Evolutionary conservation across 2,888 invertebrate species (phyloP).

Genomic region (Suillia variegata): DNA sequence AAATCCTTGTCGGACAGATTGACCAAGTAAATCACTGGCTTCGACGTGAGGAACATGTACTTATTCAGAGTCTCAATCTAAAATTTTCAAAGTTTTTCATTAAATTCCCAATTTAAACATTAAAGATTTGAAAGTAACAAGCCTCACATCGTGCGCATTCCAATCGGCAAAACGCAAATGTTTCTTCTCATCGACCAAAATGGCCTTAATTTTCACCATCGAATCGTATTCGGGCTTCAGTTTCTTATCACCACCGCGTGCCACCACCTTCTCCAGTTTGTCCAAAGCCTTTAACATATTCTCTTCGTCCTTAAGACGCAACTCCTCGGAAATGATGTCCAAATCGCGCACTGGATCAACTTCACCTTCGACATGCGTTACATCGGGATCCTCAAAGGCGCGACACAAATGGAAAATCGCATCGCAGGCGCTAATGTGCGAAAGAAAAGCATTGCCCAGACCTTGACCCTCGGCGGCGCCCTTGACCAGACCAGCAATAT

Average conservation of each 20-base stretch:
- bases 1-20: conserved; percentile 98
- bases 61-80: conserved; percentile 97
- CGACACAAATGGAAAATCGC: conserved; percentile 96
- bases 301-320: conserved; percentile 93
- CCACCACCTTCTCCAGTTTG: conserved; percentile 81
- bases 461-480: conserved; percentile 93
- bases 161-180: conserved; percentile 93
- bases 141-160: conserved; percentile 88
- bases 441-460: conserved; percentile 97
- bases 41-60: conserved; percentile 94
- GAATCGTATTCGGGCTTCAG: conserved; percentile 94
- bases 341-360: conserved; percentile 96
- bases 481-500: conserved; percentile 97
- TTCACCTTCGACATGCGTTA: conserved; percentile 98
- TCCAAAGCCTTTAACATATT: conserved; percentile 81
- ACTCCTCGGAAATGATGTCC: conserved; percentile 94
- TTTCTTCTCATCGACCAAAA: conserved; percentile 86
- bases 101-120: conserved; percentile 31
- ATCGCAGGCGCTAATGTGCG: conserved; percentile 98
- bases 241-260: conserved; percentile 90
- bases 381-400: conserved; percentile 96
- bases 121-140: not conserved
- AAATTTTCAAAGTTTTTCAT: conserved; percentile 50
- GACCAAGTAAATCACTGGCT: conserved; percentile 95
- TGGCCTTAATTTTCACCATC: conserved; percentile 79